Evolutionary conservation across 2,113 vertebrate genomes (phyloP).

Genomic region (Argyrosomus japonicus): DNA sequence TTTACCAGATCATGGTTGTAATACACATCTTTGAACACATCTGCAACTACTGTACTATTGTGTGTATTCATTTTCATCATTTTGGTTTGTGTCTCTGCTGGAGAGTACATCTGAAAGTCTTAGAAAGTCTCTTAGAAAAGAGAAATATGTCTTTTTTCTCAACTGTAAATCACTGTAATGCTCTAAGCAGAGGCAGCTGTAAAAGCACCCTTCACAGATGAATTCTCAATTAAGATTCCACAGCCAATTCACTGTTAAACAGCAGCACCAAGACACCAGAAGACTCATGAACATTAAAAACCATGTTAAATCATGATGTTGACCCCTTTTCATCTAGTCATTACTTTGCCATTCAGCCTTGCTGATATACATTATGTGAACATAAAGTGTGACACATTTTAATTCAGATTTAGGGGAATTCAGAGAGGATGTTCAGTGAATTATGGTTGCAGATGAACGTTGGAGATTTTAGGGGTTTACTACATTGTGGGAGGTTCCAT

Average conservation of each 20-base stretch:
- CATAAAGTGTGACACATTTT: slow-evolving; percentile 35
- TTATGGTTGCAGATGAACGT: slow-evolving; percentile 7
- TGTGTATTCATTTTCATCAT: background rate
- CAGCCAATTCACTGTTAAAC: slow-evolving; percentile 34
- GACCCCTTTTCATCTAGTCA: slow-evolving; percentile 13
- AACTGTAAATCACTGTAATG: slow-evolving; percentile 43
- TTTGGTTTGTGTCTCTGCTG: slow-evolving; percentile 6
- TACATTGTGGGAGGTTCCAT: slow-evolving; percentile 38
- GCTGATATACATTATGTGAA: background rate
- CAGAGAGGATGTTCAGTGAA: slow-evolving; percentile 15
- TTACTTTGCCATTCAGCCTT: slow-evolving; percentile 9
- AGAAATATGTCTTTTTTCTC: slow-evolving; percentile 12
- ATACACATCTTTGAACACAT: background rate
- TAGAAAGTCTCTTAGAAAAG: background rate
- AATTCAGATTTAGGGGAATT: slow-evolving; percentile 31
- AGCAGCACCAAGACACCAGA: slow-evolving; percentile 1
- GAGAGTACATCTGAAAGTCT: slow-evolving; percentile 14
- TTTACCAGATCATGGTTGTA: background rate
- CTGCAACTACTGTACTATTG: too few relatives aligned
- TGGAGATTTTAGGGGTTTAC: slow-evolving; percentile 47
- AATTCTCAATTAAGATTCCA: slow-evolving; percentile 47
- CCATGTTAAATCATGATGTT: slow-evolving; percentile 8
- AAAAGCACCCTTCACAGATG: slow-evolving; percentile 47
- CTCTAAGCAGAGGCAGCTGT: slow-evolving; percentile 35
- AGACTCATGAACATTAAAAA: slow-evolving; percentile 19